These are phyloP conservation scores for Aplochiton taeniatus DNA, from an alignment of 2,797 vertebrate genomes.

Conservation along the genomic window DNA sequence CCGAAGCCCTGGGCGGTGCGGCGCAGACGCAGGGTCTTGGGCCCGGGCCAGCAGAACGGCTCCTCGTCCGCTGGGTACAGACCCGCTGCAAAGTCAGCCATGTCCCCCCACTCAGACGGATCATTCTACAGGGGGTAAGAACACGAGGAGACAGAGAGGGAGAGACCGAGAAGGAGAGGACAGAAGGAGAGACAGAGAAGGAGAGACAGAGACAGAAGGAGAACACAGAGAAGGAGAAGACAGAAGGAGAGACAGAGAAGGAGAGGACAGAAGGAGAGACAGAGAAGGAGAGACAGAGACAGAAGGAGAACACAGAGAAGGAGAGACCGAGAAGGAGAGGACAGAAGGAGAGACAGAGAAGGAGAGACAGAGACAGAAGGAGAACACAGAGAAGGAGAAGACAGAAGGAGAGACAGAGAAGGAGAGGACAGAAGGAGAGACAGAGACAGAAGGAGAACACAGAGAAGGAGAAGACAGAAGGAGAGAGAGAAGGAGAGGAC, in stretches of 20 bases:
- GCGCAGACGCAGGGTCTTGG: conserved; percentile 85
- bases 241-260: neutral
- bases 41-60: conserved; percentile 91
- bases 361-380: no score
- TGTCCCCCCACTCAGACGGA: conserved; percentile 79
- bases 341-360: neutral
- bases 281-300: neutral
- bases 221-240: neutral
- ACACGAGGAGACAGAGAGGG: neutral
- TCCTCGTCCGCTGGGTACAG: conserved; percentile 86
- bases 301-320: neutral
- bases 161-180: neutral
- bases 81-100: conserved; percentile 67
- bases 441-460: neutral
- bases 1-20: conserved; percentile 93
- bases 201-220: no score
- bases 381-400: neutral
- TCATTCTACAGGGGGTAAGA: conserved; percentile 52
- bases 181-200: neutral
- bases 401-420: neutral
- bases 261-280: neutral
- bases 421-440: neutral
- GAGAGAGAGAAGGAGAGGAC: neutral
- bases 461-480: neutral
- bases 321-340: no score